Percentiles rank a stretch among this genome's conserved stretches.
Evolutionary conservation across 2,113 vertebrate species (phyloP).

Genomic region (Balaeniceps rex): DNA sequence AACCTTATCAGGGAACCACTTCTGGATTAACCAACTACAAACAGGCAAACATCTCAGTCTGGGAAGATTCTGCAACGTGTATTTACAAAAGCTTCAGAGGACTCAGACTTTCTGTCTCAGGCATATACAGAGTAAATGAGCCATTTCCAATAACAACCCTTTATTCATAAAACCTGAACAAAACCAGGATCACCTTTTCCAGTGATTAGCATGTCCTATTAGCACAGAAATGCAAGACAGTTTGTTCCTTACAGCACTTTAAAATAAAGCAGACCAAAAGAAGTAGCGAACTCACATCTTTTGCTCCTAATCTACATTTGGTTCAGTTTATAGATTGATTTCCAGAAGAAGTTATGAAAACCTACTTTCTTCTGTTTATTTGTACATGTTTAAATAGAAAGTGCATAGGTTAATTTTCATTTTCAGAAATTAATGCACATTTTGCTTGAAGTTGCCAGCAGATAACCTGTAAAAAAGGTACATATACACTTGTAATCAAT

Average conservation of each 20-base stretch:
- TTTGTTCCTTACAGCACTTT: not conserved
- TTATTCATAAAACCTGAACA: slow-evolving; percentile 28
- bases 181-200: slow-evolving; percentile 29
- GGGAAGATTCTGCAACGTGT: slow-evolving; percentile 29
- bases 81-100: slow-evolving; percentile 61
- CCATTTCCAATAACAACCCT: slow-evolving; percentile 28
- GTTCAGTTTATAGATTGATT: not conserved
- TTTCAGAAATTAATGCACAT: not conserved
- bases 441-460: not conserved
- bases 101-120: slow-evolving; percentile 48
- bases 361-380: not conserved
- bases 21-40: slow-evolving; percentile 59
- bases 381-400: not conserved
- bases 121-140: not conserved
- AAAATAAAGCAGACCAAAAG: not conserved
- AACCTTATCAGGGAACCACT: slow-evolving; percentile 67
- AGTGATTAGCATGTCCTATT: not conserved
- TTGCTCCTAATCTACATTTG: not conserved
- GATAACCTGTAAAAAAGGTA: not conserved
- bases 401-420: not conserved
- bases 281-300: not conserved
- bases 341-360: not conserved
- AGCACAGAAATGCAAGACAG: not conserved
- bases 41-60: slow-evolving; percentile 43
- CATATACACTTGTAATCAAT: not conserved